Percentiles rank a stretch among this genome's conserved stretches.
phyloP scores from a whole-genome alignment of 2,113 vertebrate species.

The Lophius piscatorius region DNA sequence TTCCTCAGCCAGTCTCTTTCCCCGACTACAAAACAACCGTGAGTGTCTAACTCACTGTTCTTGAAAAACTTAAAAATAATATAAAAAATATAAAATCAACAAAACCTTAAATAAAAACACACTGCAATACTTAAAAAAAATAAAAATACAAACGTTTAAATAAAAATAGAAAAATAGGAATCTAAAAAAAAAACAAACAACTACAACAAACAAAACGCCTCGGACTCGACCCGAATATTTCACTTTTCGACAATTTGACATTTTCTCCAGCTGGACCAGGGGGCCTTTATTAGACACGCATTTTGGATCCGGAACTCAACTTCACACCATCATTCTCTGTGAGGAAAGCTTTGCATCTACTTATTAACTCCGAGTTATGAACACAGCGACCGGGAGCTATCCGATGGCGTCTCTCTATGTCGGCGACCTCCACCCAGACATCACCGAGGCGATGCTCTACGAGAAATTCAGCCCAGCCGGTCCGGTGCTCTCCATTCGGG shows the following conservation, averaged over 20 bases:
- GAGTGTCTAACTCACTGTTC: constrained; percentile 83
- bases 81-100: constrained; percentile 76
- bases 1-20: constrained; percentile 79
- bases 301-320: constrained; percentile 6
- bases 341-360: constrained; percentile 2
- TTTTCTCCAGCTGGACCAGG: constrained; percentile 34
- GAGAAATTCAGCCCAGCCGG: constrained; percentile 99
- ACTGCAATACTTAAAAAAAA: constrained; percentile 52
- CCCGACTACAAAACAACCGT: constrained; percentile 79
- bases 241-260: constrained; percentile 30
- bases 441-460: constrained; percentile 99
- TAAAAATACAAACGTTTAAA: constrained; percentile 58
- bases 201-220: constrained; percentile 53
- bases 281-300: constrained; percentile 23
- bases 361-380: constrained; percentile 70
- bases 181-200: constrained; percentile 35
- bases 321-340: constrained; percentile 12
- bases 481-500: constrained; percentile 98
- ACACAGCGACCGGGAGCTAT: constrained; percentile 87
- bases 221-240: constrained; percentile 50
- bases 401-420: constrained; percentile 99
- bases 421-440: constrained; percentile 97
- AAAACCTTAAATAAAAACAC: constrained; percentile 76
- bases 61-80: constrained; percentile 79
- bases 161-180: constrained; percentile 68